Evolutionary conservation across 2,797 vertebrate genomes (phyloP).

Genomic region (Alcedo quadribrachys): DNA sequence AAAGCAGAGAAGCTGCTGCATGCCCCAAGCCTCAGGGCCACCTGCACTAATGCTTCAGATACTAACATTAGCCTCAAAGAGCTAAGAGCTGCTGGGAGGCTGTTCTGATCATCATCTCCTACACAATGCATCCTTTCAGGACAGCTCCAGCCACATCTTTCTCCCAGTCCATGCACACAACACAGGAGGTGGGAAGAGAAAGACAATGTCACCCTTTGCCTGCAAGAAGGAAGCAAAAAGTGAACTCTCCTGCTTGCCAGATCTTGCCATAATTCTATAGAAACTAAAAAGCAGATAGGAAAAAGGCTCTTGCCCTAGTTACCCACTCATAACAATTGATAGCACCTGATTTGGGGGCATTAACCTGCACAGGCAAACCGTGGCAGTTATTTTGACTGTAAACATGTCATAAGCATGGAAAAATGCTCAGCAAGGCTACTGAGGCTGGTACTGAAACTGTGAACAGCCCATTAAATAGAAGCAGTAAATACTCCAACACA

Average conservation of each 20-base stretch:
- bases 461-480: conserved; percentile 52
- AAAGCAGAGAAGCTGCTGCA: neutral
- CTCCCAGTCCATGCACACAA: accelerated
- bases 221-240: neutral
- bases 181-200: neutral
- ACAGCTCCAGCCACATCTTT: neutral
- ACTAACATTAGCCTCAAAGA: neutral
- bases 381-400: conserved; percentile 49
- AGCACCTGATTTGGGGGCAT: conserved; percentile 12
- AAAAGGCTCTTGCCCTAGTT: neutral
- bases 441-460: conserved; percentile 21
- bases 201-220: neutral
- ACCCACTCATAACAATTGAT: neutral
- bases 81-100: neutral
- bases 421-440: conserved; percentile 1
- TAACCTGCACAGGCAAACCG: conserved; percentile 21
- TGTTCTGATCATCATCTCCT: neutral
- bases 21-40: neutral
- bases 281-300: neutral
- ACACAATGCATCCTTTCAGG: neutral
- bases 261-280: neutral
- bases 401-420: conserved; percentile 46
- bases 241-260: neutral
- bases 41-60: neutral
- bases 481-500: conserved; percentile 35